These are phyloP conservation scores for Cyprinodon tularosa DNA, from an alignment of 2,113 vertebrate genomes.

Conservation along the genomic window DNA sequence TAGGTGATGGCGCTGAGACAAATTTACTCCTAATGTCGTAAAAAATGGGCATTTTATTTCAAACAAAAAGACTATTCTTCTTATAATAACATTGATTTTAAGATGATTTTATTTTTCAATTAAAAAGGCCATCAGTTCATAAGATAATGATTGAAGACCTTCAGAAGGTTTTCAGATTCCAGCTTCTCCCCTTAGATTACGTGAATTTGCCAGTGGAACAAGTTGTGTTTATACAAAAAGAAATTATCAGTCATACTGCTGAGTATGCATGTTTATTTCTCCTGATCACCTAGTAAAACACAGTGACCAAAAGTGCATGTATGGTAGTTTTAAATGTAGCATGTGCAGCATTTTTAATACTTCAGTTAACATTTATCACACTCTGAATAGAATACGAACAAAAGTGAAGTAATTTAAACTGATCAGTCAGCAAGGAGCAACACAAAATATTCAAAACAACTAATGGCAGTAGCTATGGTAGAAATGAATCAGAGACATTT, in stretches of 20 bases:
- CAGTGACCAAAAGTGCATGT: not conserved
- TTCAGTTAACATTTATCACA: not conserved
- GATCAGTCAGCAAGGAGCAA: conserved; percentile 19
- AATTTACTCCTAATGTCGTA: not conserved
- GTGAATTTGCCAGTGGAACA: conserved; percentile 12
- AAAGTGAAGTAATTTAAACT: conserved; percentile 37
- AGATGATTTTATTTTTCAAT: not conserved
- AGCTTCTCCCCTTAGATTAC: not conserved
- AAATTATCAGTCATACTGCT: conserved; percentile 22
- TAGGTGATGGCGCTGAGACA: too few relatives aligned
- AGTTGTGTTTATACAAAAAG: conserved; percentile 24
- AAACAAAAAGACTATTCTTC: not conserved
- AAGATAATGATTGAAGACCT: not conserved
- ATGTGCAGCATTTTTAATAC: not conserved
- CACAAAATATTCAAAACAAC: not conserved
- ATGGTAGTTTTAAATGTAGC: not conserved
- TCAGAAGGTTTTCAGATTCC: conserved; percentile 5
- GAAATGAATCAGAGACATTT: conserved; percentile 35
- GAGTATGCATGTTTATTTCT: conserved; percentile 31
- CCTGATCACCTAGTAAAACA: not conserved
- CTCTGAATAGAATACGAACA: not conserved
- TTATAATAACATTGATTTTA: not conserved
- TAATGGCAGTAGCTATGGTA: conserved; percentile 20
- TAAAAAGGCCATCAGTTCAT: not conserved
- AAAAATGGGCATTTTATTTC: not conserved